Evolutionary conservation across 1,140 invertebrate species (phyloP).

Genomic region (Aphidius gifuensis): DNA sequence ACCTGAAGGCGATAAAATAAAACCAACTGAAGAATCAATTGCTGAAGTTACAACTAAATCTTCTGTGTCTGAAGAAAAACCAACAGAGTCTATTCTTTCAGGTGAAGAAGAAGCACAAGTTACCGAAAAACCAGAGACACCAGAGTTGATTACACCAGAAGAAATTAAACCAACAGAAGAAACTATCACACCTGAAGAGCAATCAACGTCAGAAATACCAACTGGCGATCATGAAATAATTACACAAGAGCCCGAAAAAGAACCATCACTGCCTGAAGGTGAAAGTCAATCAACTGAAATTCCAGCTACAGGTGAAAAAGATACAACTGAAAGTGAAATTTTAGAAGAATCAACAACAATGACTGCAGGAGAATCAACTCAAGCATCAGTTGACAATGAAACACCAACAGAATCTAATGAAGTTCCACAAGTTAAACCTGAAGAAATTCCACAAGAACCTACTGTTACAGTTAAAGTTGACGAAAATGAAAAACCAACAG

Average conservation of each 20-base stretch:
- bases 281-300: constrained; percentile 16
- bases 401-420: constrained; percentile 13
- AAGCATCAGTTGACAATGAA: not conserved
- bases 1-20: not conserved
- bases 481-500: constrained; percentile 23
- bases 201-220: constrained; percentile 2
- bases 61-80: constrained; percentile 1
- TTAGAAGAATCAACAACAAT: too few relatives aligned
- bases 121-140: not conserved
- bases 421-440: constrained; percentile 13
- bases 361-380: constrained; percentile 21
- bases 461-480: constrained; percentile 15
- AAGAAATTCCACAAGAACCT: constrained; percentile 16
- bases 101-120: constrained; percentile 16
- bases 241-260: not conserved
- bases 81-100: not conserved
- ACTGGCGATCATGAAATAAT: too few relatives aligned
- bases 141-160: not conserved
- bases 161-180: not conserved
- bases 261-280: not conserved
- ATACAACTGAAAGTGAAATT: too few relatives aligned
- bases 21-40: constrained; percentile 23
- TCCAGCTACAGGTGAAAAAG: too few relatives aligned
- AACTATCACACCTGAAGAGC: constrained; percentile 10
- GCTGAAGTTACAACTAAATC: constrained; percentile 22